These are phyloP conservation scores for Solenodon paradoxus DNA, from an alignment of 2,113 vertebrate species.

Conservation along the genomic window DNA sequence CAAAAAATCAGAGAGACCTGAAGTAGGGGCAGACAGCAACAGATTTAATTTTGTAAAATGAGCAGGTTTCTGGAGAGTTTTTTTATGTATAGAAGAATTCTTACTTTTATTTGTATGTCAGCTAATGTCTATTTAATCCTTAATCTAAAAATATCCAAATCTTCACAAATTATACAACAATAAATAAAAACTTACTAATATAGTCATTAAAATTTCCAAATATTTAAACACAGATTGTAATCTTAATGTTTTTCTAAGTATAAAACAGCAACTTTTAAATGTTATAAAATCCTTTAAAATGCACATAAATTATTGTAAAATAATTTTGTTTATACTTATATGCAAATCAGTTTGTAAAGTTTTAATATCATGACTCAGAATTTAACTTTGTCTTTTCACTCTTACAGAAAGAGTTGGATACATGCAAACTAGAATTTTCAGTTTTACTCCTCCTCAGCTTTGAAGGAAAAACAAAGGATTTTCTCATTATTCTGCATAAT, in stretches of 20 bases:
- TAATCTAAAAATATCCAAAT: background rate
- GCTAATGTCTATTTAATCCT: background rate
- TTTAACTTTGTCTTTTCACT: background rate
- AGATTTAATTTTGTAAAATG: no score
- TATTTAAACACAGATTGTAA: background rate
- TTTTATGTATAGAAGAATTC: background rate
- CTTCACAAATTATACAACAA: background rate
- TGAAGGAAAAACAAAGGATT: background rate
- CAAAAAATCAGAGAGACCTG: background rate
- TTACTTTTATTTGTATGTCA: background rate
- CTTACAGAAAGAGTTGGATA: background rate
- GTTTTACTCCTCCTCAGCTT: background rate
- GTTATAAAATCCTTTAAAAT: background rate
- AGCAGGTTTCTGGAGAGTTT: background rate
- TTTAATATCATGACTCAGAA: background rate
- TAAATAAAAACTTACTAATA: background rate
- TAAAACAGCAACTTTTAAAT: no score
- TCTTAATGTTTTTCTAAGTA: background rate
- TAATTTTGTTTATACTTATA: background rate
- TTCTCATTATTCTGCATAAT: background rate
- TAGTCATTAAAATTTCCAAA: background rate
- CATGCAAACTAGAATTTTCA: background rate
- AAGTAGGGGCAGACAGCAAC: no score
- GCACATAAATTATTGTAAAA: background rate
- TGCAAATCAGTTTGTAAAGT: background rate